phyloP scores from a whole-genome alignment of 2,888 invertebrate species.

The Nineta flava region DNA sequence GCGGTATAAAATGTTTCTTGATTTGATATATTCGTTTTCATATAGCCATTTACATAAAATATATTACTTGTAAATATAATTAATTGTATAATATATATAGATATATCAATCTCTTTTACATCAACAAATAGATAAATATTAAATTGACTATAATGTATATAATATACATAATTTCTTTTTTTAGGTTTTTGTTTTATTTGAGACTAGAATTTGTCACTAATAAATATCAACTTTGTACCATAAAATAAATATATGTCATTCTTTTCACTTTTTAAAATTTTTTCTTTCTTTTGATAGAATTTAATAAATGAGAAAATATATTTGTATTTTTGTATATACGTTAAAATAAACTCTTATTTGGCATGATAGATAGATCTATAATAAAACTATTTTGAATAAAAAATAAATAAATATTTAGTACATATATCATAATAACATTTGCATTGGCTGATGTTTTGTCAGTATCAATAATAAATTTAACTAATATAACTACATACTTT shows the following conservation, averaged over 20 bases:
- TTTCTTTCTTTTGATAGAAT: neutral
- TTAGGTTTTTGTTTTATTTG: neutral
- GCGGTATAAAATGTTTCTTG: neutral
- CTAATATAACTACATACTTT: too few species aligned
- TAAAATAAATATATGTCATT: neutral
- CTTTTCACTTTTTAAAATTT: neutral
- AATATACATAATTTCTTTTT: too few species aligned
- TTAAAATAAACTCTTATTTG: too few species aligned
- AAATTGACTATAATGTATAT: neutral
- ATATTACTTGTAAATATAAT: neutral
- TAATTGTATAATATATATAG: neutral
- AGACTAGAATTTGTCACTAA: neutral
- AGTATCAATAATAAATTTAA: too few species aligned
- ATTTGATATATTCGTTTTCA: neutral
- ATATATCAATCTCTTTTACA: neutral
- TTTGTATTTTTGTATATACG: too few species aligned
- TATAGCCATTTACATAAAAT: constrained; percentile 2
- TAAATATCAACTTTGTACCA: neutral
- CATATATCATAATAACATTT: too few species aligned
- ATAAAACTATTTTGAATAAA: too few species aligned
- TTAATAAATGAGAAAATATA: neutral
- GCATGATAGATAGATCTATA: too few species aligned
- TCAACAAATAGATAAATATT: neutral
- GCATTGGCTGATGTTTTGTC: too few species aligned
- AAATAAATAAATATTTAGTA: too few species aligned